Percentiles rank a stretch among this genome's conserved stretches.
Conservation (phyloP, 2,888 invertebrate genomes). For the Proisotoma minuta region DNA sequence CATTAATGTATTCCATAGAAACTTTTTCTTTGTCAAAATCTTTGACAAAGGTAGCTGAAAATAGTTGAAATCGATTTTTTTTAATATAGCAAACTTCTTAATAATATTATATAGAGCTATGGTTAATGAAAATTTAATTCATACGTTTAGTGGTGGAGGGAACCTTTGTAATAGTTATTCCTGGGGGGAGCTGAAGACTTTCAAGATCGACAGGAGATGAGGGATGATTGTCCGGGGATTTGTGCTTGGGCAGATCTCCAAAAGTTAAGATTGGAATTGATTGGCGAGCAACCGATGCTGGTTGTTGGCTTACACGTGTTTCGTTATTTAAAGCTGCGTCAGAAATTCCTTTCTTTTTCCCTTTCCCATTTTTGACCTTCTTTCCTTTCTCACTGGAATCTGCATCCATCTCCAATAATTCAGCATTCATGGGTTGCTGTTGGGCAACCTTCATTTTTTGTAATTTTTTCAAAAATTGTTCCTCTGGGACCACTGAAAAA, state of each 20-base stretch:
- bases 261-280: background rate
- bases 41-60: background rate
- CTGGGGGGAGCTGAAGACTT: constrained; percentile 63
- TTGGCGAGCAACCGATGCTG: too few relatives aligned
- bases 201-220: constrained; percentile 35
- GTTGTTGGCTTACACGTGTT: background rate
- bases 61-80: too few relatives aligned
- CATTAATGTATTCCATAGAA: background rate
- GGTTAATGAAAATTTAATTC: too few relatives aligned
- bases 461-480: too few relatives aligned
- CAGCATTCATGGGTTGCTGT: too few relatives aligned
- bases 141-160: constrained; percentile 4
- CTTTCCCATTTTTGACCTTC: background rate
- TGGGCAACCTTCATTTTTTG: too few relatives aligned
- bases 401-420: too few relatives aligned
- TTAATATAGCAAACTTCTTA: too few relatives aligned
- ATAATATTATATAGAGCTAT: too few relatives aligned
- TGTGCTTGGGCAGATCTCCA: too few relatives aligned
- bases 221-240: background rate
- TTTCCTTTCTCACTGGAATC: background rate
- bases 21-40: background rate
- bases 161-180: constrained; percentile 73
- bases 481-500: too few relatives aligned
- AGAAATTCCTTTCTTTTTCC: background rate
- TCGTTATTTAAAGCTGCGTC: background rate